Percentiles rank a stretch among this genome's conserved stretches.
Evolutionary conservation across 1,140 invertebrate genomes (phyloP).

Genomic region (Papilio machaon): DNA sequence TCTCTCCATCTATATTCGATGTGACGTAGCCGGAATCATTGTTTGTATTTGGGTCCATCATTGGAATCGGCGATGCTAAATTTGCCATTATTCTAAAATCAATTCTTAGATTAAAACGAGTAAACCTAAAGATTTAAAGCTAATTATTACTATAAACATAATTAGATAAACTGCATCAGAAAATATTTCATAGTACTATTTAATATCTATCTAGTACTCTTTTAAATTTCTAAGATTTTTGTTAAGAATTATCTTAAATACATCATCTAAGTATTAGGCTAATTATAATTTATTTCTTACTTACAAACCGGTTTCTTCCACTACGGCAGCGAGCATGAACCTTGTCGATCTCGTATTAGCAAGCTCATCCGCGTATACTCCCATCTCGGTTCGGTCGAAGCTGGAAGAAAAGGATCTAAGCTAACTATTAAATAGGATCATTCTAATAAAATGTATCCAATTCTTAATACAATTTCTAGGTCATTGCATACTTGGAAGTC

Average conservation of each 20-base stretch:
- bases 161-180: too few relatives aligned
- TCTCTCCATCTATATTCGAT: constrained; percentile 73
- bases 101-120: background rate
- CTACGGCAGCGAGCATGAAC: constrained; percentile 76
- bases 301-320: constrained; percentile 76
- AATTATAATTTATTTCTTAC: constrained; percentile 42
- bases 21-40: constrained; percentile 75
- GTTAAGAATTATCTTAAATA: too few relatives aligned
- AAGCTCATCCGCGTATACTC: constrained; percentile 67
- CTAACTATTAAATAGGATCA: constrained; percentile 10
- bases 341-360: constrained; percentile 66
- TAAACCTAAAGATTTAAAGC: too few relatives aligned
- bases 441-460: background rate
- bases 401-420: constrained; percentile 46
- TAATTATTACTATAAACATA: too few relatives aligned
- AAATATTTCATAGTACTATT: too few relatives aligned
- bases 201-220: too few relatives aligned
- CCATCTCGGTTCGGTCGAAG: constrained; percentile 71
- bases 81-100: constrained; percentile 73
- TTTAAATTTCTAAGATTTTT: too few relatives aligned
- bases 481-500: too few relatives aligned
- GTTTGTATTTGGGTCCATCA: constrained; percentile 78
- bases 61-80: constrained; percentile 74
- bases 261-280: too few relatives aligned
- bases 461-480: too few relatives aligned